Evolutionary conservation across 2,888 invertebrate species (phyloP), one percentile per base, ranked within the genome.

Genomic region (Hydropsyche betteni): DNA sequence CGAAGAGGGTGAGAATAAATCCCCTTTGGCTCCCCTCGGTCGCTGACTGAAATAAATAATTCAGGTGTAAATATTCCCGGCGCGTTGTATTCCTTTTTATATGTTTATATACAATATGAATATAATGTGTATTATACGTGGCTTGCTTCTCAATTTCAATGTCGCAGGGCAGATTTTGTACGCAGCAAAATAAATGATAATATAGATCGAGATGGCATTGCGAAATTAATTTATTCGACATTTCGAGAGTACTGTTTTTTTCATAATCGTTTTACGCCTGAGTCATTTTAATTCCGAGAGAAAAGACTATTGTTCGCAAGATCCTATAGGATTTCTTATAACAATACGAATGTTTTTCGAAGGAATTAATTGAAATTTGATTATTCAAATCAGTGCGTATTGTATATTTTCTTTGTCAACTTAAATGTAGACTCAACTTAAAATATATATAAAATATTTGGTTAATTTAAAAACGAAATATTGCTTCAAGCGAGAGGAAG

Each of bases 1-100:
- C 53, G 24, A 64, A 64, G 36, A 64, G 64, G 64, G 64, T 36
- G 64, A 64, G 36, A 64, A 64, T 55, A 55, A 33, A 33, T 36
- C 64, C 64, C 34, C 64, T 36, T 51, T 51, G 34, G 34, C 61
- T 52, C 8, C 71, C 38, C 75, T n/a, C 8, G 10, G 38, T 44
- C 50, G 34, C 71, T 68, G 50, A 51, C 61, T 33, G 69, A 76
- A 69, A 76, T 78, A 76, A 78, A 78, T 78, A 72, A 78, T 78
- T 78, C 76, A 78, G 78, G 78, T 78, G 74, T 69, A 78, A 78
- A 75, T 75, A 64, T 69, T 68, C 51, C 58, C 71, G 38, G 24
- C 44, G 70, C 53, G 53, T 53, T 53, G 50, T 24, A 14, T 36
- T 64, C 64, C 64, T 64, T 64, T 34, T 64, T 64, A 64, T 36